Conservation (phyloP, 2,888 invertebrate genomes). For the Hofmannophila pseudospretella region DNA sequence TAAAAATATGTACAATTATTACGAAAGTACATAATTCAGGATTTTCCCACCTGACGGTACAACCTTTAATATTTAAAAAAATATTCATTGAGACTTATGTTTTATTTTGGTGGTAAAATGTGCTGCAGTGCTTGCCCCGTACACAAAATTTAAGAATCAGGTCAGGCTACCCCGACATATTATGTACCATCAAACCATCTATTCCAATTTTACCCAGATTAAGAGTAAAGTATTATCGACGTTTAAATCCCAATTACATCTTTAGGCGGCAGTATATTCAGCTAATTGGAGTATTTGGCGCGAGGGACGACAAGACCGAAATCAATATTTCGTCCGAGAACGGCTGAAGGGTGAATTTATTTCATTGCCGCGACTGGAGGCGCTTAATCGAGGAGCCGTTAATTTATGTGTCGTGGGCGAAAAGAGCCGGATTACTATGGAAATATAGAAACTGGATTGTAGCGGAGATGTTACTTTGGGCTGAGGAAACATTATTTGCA, state of each 20-base stretch:
- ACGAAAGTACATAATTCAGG: too few relatives aligned
- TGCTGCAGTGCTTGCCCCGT: too few relatives aligned
- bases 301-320: constrained; percentile 14
- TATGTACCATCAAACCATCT: too few relatives aligned
- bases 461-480: background rate
- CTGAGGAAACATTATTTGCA: background rate
- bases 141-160: too few relatives aligned
- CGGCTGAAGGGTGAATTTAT: constrained; percentile 39
- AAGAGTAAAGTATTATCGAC: too few relatives aligned
- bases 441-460: background rate
- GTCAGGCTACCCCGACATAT: too few relatives aligned
- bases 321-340: constrained; percentile 31
- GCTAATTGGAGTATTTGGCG: constrained; percentile 21
- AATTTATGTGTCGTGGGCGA: constrained; percentile 30
- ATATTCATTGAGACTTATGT: too few relatives aligned
- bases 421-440: constrained; percentile 1
- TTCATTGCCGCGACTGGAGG: constrained; percentile 35
- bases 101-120: too few relatives aligned
- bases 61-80: too few relatives aligned
- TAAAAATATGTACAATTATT: too few relatives aligned
- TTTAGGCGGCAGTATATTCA: constrained; percentile 3
- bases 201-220: too few relatives aligned
- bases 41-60: too few relatives aligned
- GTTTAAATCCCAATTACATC: background rate
- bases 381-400: constrained; percentile 37